phyloP scores from a whole-genome alignment of 2,888 invertebrate genomes.

The Cacoxenus indagator region DNA sequence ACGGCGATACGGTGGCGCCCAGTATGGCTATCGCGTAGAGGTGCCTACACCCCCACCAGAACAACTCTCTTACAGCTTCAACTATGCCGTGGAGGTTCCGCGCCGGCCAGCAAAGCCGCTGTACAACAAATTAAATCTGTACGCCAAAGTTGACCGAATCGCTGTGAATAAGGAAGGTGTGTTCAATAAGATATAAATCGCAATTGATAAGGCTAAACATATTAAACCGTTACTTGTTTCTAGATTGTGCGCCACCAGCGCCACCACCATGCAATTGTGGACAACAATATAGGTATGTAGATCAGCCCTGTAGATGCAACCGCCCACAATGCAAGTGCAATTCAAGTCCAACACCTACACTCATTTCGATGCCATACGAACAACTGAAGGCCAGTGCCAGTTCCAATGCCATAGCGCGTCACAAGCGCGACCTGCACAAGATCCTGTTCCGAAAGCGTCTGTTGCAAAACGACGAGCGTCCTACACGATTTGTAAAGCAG shows the following conservation, averaged over 20 bases:
- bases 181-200: slow-evolving; percentile 17
- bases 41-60: slow-evolving; percentile 52
- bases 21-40: slow-evolving; percentile 63
- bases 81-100: slow-evolving; percentile 65
- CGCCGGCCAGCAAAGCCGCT: slow-evolving; percentile 43
- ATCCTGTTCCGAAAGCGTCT: slow-evolving; percentile 47
- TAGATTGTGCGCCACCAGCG: slow-evolving; percentile 7
- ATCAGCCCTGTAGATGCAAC: slow-evolving; percentile 34
- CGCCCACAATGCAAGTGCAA: slow-evolving; percentile 32
- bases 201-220: slow-evolving; percentile 18
- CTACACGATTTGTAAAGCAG: slow-evolving; percentile 54
- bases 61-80: slow-evolving; percentile 61
- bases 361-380: not conserved
- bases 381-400: not conserved
- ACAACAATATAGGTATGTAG: slow-evolving; percentile 61
- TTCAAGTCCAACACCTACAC: not conserved
- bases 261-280: slow-evolving; percentile 46
- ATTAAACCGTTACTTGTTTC: slow-evolving; percentile 2
- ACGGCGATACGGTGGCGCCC: slow-evolving; percentile 33
- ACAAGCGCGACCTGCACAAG: slow-evolving; percentile 55
- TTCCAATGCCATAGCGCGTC: slow-evolving; percentile 47
- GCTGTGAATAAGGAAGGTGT: slow-evolving; percentile 56
- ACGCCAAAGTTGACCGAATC: slow-evolving; percentile 59
- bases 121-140: slow-evolving; percentile 46
- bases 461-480: slow-evolving; percentile 46